Evolutionary conservation across 2,113 vertebrate species (phyloP).

Genomic region (Perccottus glenii): DNA sequence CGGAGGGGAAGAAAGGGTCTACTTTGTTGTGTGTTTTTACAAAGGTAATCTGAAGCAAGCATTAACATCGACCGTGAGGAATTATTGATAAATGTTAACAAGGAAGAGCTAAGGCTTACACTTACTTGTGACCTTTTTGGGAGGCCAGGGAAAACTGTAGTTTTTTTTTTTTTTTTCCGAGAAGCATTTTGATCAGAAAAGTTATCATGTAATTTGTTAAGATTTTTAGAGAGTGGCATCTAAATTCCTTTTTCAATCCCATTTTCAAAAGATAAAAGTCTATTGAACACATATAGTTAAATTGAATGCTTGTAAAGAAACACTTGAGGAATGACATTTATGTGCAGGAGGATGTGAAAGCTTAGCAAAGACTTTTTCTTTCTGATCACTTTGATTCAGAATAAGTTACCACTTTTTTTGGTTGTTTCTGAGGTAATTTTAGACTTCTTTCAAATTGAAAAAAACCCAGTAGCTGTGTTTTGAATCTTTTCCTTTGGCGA

Average conservation of each 20-base stretch:
- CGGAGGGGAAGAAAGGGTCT: slow-evolving; percentile 58
- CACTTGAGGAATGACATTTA: slow-evolving; percentile 29
- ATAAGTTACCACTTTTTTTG: slow-evolving; percentile 41
- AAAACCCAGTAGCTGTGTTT: slow-evolving; percentile 64
- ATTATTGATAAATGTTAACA: slow-evolving; percentile 60
- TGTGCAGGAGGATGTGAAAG: slow-evolving; percentile 8
- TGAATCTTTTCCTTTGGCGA: slow-evolving; percentile 69
- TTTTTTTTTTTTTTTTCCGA: neutral
- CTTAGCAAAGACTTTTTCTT: slow-evolving; percentile 36
- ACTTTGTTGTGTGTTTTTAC: slow-evolving; percentile 70
- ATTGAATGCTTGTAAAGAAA: neutral
- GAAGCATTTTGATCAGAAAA: neutral
- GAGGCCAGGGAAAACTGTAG: neutral
- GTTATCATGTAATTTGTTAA: neutral
- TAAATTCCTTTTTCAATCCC: too few relatives aligned
- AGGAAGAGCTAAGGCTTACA: slow-evolving; percentile 19
- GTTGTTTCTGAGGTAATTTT: slow-evolving; percentile 45
- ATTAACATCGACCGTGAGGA: slow-evolving; percentile 34
- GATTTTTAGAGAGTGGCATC: neutral
- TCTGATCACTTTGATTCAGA: slow-evolving; percentile 47
- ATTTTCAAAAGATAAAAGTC: too few relatives aligned
- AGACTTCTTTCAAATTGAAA: slow-evolving; percentile 47
- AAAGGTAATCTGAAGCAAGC: slow-evolving; percentile 60
- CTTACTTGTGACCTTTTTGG: slow-evolving; percentile 24
- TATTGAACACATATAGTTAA: too few relatives aligned